A percentile compares a stretch with the other conserved stretches of the same genome.
phyloP scores from a whole-genome alignment of 2,888 invertebrate species.

The Panopea generosa region DNA sequence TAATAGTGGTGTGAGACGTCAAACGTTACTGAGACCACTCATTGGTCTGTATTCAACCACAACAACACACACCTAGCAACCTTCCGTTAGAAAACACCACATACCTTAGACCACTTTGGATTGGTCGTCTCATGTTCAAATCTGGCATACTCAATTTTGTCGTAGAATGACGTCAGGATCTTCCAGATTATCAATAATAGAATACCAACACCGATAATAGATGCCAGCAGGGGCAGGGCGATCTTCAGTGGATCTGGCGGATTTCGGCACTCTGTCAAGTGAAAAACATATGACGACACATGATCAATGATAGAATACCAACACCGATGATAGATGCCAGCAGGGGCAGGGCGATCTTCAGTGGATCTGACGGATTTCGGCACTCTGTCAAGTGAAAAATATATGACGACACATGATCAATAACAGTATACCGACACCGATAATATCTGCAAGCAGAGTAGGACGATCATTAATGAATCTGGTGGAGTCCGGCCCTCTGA shows the following conservation, averaged over 20 bases:
- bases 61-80: no score
- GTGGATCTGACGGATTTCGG: constrained; percentile 60
- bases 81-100: no score
- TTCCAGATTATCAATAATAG: constrained; percentile 75
- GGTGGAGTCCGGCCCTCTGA: no score
- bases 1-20: no score
- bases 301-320: no score
- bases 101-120: constrained; percentile 74
- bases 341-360: constrained; percentile 67
- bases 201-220: constrained; percentile 73
- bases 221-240: constrained; percentile 68
- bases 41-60: no score
- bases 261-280: constrained; percentile 52
- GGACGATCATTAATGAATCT: no score
- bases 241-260: constrained; percentile 66
- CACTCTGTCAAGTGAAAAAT: constrained; percentile 28
- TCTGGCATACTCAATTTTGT: constrained; percentile 73
- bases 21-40: no score
- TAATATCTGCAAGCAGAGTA: constrained; percentile 69
- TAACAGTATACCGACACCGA: constrained; percentile 27
- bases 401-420: no score
- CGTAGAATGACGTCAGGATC: constrained; percentile 71
- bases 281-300: neutral
- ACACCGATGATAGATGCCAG: constrained; percentile 71
- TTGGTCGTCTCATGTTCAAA: constrained; percentile 73